phyloP scores from a whole-genome alignment of 2,888 invertebrate genomes.

The Drosophila kuntzei region DNA sequence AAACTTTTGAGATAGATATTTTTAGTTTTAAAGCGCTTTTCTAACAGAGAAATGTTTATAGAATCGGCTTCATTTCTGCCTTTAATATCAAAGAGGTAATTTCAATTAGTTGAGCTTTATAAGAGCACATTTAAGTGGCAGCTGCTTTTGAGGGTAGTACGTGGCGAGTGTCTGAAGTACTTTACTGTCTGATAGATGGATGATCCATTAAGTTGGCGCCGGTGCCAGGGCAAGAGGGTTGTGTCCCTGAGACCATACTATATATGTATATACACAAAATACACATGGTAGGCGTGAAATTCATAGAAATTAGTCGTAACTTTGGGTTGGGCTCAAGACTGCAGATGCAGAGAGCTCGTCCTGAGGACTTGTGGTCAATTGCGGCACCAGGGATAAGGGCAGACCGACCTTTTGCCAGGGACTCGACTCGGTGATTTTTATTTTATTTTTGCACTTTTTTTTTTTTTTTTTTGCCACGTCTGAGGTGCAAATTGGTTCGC shows the following conservation, averaged over 20 bases:
- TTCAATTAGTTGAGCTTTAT: slow-evolving; percentile 8
- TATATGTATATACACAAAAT: not conserved
- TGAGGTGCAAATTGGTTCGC: slow-evolving; percentile 82
- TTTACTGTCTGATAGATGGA: slow-evolving; percentile 41
- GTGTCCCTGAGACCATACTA: slow-evolving; percentile 5
- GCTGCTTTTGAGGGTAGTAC: slow-evolving; percentile 28
- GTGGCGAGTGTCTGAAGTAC: slow-evolving; percentile 5
- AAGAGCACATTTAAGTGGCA: slow-evolving; percentile 20
- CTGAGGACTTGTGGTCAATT: slow-evolving; percentile 44
- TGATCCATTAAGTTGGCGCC: slow-evolving; percentile 75
- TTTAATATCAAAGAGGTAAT: not conserved
- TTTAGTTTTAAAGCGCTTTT: not conserved
- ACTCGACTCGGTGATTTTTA: not conserved
- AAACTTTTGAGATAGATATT: not conserved
- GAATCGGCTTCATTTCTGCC: not conserved
- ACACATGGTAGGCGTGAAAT: slow-evolving; percentile 70
- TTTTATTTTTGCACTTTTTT: not conserved
- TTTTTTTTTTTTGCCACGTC: slow-evolving; percentile 64
- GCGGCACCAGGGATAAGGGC: slow-evolving; percentile 7
- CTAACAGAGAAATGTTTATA: not conserved
- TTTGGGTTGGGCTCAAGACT: slow-evolving; percentile 5
- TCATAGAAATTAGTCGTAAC: slow-evolving; percentile 69
- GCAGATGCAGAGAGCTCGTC: not conserved
- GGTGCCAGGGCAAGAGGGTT: slow-evolving; percentile 15
- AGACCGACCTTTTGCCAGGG: slow-evolving; percentile 4